Percentiles rank a stretch among this genome's conserved stretches.
These are phyloP conservation scores for Pterostichus madidus DNA, from an alignment of 2,888 invertebrate species.

Conservation along the genomic window DNA sequence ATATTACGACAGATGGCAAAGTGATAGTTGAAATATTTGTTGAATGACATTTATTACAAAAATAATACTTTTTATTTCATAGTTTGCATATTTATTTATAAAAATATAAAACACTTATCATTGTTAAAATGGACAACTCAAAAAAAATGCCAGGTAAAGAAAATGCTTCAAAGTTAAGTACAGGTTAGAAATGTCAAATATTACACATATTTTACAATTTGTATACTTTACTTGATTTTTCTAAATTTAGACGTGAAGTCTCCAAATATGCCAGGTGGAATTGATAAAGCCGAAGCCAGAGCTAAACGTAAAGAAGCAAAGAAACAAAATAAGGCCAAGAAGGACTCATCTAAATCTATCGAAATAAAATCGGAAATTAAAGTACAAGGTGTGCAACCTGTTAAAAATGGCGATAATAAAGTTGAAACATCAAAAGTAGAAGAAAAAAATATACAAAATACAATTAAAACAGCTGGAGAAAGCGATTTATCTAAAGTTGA, in stretches of 20 bases:
- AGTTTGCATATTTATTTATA: not conserved
- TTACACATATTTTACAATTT: slow-evolving; percentile 5
- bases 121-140: slow-evolving; percentile 26
- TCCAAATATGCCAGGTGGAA: slow-evolving; percentile 29
- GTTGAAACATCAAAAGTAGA: slow-evolving; percentile 10
- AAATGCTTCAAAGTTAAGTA: slow-evolving; percentile 12
- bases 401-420: slow-evolving; percentile 17
- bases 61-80: slow-evolving; percentile 6
- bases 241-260: slow-evolving; percentile 20
- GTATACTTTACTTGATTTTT: slow-evolving; percentile 3
- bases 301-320: slow-evolving; percentile 65
- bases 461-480: slow-evolving; percentile 37
- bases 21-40: slow-evolving; percentile 34
- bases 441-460: slow-evolving; percentile 48
- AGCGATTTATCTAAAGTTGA: slow-evolving; percentile 51
- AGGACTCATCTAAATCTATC: slow-evolving; percentile 5
- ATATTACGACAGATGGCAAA: slow-evolving; percentile 43
- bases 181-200: slow-evolving; percentile 52
- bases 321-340: slow-evolving; percentile 62
- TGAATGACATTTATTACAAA: slow-evolving; percentile 26
- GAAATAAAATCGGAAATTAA: slow-evolving; percentile 30
- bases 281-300: slow-evolving; percentile 59
- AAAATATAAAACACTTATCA: not conserved
- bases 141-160: slow-evolving; percentile 12
- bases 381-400: slow-evolving; percentile 4